Base-by-base conservation (phyloP, 2,888 invertebrate genomes). In the Oscheius myriophilus region DNA sequence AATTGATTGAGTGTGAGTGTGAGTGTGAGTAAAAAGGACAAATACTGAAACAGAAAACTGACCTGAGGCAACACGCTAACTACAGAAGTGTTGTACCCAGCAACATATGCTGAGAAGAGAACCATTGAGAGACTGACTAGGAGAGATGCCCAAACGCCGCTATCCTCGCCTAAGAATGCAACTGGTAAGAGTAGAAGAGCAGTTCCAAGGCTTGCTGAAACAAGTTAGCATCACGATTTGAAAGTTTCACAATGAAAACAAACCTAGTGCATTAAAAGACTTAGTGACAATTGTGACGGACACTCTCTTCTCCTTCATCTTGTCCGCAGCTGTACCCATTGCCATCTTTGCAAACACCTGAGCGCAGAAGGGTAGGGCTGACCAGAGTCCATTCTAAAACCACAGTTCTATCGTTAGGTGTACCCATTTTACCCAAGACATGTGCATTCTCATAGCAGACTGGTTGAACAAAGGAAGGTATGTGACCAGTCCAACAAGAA, bases 11-110 rank as follows among this genome's bases (percentile, higher is more conserved):
- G 18, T n/a, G n/a, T n/a, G n/a, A n/a, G n/a, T n/a, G n/a, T n/a
- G n/a, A n/a, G n/a, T n/a, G n/a, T n/a, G n/a, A n/a, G n/a, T n/a
- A n/a, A n/a, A n/a, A n/a, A n/a, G n/a, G n/a, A n/a, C n/a, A n/a
- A n/a, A n/a, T n/a, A n/a, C n/a, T n/a, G n/a, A n/a, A n/a, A n/a
- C n/a, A n/a, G n/a, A n/a, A n/a, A n/a, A n/a, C 21, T 67, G n/a
- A 79, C 77, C 75, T 76, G 71, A 6, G 84, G 84, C 4, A 84
- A 80, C 18, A 83, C 79, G 21, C 78, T 73, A 2, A 84, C 84
- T 55, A 84, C 74, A 26, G 73, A 73, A 7, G 84, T 84, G 62
- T 82, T 82, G 72, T 84, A 84, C 18, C 84, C 84, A 25, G 82
- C 81, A 7, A 84, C 84, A 55, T 80, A 84, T n/a, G 78, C 83